phyloP scores from a whole-genome alignment of 92 coral and sea anemone genomes.

The Isaurus tuberculatus region DNA sequence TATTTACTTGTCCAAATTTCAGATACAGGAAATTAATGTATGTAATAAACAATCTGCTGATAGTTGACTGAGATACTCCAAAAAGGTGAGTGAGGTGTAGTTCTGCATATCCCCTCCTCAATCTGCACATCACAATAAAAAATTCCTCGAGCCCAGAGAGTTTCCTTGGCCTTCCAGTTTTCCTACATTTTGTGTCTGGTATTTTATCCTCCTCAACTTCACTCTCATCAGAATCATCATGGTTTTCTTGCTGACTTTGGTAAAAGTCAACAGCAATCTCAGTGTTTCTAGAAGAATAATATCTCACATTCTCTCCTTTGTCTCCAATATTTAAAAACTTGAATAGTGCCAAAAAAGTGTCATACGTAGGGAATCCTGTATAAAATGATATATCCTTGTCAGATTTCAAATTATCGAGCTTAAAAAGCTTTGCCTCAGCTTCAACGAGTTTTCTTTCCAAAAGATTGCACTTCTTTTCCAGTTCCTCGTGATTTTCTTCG shows the following conservation, averaged over 20 bases:
- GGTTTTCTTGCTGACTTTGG: slow-evolving; percentile 1
- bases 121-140: slow-evolving; percentile 51
- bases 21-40: slow-evolving; percentile 62
- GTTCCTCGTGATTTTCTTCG: slow-evolving; percentile 15
- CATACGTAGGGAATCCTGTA: slow-evolving; percentile 4
- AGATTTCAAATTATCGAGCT: not conserved
- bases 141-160: slow-evolving; percentile 51
- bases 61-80: slow-evolving; percentile 54
- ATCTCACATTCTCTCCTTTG: slow-evolving; percentile 35
- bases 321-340: slow-evolving; percentile 44
- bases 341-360: slow-evolving; percentile 16
- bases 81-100: slow-evolving; percentile 48
- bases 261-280: slow-evolving; percentile 1
- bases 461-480: slow-evolving; percentile 11
- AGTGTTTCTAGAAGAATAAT: slow-evolving; percentile 17
- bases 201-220: not conserved
- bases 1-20: slow-evolving; percentile 50
- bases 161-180: slow-evolving; percentile 50
- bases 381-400: slow-evolving; percentile 1
- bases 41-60: slow-evolving; percentile 48
- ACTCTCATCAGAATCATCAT: slow-evolving; percentile 1
- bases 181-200: slow-evolving; percentile 1
- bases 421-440: not conserved
- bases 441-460: slow-evolving; percentile 3
- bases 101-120: slow-evolving; percentile 59